Base-by-base conservation (phyloP, 2,888 invertebrate genomes). In the Trileptium ribeirensis region DNA sequence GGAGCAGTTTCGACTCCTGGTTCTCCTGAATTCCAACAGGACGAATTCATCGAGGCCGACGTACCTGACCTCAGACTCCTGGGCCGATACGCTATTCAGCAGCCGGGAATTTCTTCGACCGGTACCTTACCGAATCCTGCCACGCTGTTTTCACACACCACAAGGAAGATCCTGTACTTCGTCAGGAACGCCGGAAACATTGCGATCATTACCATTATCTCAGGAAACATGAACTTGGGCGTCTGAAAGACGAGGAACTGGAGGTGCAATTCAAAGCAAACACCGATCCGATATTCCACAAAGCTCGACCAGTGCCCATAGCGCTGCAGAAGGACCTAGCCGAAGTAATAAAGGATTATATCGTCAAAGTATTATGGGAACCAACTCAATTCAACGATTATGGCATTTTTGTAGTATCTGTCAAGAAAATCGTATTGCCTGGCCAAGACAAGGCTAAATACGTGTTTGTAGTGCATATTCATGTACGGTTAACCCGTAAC, bases 381-480 rank as follows among this genome's bases (percentile, higher is more conserved):
- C 74, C 74, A 29, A 80, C 79, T 8, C 79, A 79, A 78, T 79
- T 79, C 79, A 15, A 29, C 79, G 79, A 79, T 8, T 79, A 51
- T 51, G 51, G 51, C 8, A 51, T 24, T 15, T 24, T 24, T 51
- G 51, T 51, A 24, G 51, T 51, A 51, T 24, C 51, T 15, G 24
- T 51, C 51, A 51, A 51, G 51, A 51, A 51, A 51, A 24, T 24
- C 8, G 8, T 51, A 24, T 24, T 51, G 24, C 51, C 51, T 8
- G 51, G 51, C 24, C 51, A 51, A 51, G 24, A 8, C 8, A 51
- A 51, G 24, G 51, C 51, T 24, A 51, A 51, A 24, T 51, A 8
- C 51, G 51, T 51, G 51, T 51, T 51, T 51, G 51, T 51, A 24
- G 51, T 8, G 51, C 8, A 15, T 51, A 51, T 51, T 51, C 51